A percentile compares a stretch with the other conserved stretches of the same genome.
Conservation (phyloP, 2,888 invertebrate species). For the Cantharis rustica region DNA sequence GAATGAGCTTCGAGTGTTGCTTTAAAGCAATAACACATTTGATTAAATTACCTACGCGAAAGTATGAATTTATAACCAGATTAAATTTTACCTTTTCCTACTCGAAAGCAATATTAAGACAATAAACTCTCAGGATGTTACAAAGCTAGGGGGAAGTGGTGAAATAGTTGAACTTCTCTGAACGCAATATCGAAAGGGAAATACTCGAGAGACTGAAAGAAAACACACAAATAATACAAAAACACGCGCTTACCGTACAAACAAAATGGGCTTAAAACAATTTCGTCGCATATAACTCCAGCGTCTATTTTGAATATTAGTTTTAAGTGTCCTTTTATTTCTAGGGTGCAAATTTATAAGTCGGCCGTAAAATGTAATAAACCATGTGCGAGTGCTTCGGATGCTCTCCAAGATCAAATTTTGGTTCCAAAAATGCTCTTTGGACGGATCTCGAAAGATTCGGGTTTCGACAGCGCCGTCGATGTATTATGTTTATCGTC, state of each 20-base stretch:
- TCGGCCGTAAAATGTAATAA: neutral
- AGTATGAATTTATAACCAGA: conserved; percentile 37
- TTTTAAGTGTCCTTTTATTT: neutral
- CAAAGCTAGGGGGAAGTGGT: conserved; percentile 17
- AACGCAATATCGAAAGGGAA: conserved; percentile 20
- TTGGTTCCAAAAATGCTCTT: neutral
- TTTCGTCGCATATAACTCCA: neutral
- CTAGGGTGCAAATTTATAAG: neutral
- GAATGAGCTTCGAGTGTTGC: conserved; percentile 36
- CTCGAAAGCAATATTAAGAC: conserved; percentile 37
- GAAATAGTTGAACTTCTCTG: conserved; percentile 19
- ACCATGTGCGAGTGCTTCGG: neutral
- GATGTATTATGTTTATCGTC: conserved; percentile 7
- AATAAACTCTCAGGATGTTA: conserved; percentile 32
- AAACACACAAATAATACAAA: conserved; percentile 13
- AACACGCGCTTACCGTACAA: conserved; percentile 2
- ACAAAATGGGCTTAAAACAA: neutral
- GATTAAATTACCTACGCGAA: conserved; percentile 36
- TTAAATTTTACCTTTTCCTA: conserved; percentile 37
- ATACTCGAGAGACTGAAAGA: conserved; percentile 17
- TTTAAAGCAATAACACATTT: conserved; percentile 31
- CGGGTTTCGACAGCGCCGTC: conserved; percentile 27
- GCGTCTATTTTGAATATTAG: neutral
- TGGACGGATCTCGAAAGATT: neutral
- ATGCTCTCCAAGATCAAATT: neutral